Evolutionary conservation across 2,797 vertebrate genomes (phyloP).

Genomic region (Vespertilio murinus): DNA sequence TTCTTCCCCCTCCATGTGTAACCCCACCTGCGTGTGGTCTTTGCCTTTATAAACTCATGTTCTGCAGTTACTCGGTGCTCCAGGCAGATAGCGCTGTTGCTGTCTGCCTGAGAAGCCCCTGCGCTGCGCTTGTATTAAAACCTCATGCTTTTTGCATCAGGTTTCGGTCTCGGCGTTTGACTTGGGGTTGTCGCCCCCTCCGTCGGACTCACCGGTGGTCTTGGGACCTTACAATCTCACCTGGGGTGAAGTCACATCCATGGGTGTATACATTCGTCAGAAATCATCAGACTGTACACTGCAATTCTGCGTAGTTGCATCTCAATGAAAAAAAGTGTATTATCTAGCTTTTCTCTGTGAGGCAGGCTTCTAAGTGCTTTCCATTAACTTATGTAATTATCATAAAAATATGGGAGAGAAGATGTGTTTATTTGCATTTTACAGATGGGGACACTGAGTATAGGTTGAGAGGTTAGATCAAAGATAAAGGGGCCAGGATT

Average conservation of each 20-base stretch:
- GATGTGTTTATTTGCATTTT: slow-evolving; percentile 12
- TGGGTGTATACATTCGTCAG: background rate
- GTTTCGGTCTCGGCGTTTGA: too few species aligned
- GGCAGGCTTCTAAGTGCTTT: background rate
- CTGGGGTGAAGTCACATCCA: background rate
- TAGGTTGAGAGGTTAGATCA: background rate
- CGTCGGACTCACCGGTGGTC: too few species aligned
- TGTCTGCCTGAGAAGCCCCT: too few species aligned
- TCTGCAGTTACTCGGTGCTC: too few species aligned
- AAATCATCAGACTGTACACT: background rate
- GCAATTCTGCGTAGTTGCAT: background rate
- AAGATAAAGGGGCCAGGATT: background rate
- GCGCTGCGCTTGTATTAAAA: too few species aligned
- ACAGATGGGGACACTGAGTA: background rate
- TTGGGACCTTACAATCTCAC: too few species aligned
- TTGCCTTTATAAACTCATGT: too few species aligned
- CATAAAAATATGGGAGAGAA: background rate
- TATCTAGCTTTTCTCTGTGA: background rate
- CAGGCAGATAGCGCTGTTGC: too few species aligned
- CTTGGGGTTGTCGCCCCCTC: too few species aligned
- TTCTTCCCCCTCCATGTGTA: too few species aligned
- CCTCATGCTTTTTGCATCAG: too few species aligned
- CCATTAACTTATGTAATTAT: background rate
- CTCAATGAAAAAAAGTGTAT: background rate
- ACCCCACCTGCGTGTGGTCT: too few species aligned